Base-by-base conservation (phyloP, 2,888 invertebrate genomes). In the Timema podura region DNA sequence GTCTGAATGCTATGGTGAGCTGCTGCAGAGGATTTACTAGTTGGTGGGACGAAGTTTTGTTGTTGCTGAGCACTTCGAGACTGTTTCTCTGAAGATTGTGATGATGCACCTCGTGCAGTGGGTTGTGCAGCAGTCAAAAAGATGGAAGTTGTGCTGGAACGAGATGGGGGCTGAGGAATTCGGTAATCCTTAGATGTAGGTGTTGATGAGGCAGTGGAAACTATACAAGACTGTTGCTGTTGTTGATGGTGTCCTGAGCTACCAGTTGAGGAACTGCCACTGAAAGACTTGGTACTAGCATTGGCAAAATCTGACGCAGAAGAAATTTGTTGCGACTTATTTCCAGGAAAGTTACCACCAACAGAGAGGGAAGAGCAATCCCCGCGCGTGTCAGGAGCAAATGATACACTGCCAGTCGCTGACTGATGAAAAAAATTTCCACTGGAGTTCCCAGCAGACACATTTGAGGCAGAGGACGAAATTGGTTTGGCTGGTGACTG, bases 221-320 rank as follows among this genome's bases (percentile, higher is more conserved):
- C 90, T 75, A 90, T 90, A 81, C 91, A 91, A 67, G 90, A 87
- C 80, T 89, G 89, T 80, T 89, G 89, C 79, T 89, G 89, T 76
- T 88, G 85, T 74, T 83, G 83, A 79, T 86, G 30, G 30, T 30
- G 85, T 74, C 79, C 72, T 75, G 80, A 69, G 77, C 79, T 30
- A 30, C 30, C 30, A 30, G 30, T 69, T 57, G 73, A 68, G 5
- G 73, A 64, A 57, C 70, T 70, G 45, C 65, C 68, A 6, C 85
- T 83, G 83, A 84, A 85, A 77, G 84, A 85, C 84, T 85, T 85
- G 84, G 84, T 85, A 83, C 84, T 84, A 79, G 48, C 13, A 45
- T 13, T 66, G 7, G 84, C 82, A 30, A 71, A 73, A 16, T 73
- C 73, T n/a, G 71, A 61, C 15, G 65, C 51, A 11, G 73, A 70